Evolutionary conservation across 64 coral and sea anemone species (phyloP), one percentile per base, ranked within the genome.

Genomic region (Porites lutea): DNA sequence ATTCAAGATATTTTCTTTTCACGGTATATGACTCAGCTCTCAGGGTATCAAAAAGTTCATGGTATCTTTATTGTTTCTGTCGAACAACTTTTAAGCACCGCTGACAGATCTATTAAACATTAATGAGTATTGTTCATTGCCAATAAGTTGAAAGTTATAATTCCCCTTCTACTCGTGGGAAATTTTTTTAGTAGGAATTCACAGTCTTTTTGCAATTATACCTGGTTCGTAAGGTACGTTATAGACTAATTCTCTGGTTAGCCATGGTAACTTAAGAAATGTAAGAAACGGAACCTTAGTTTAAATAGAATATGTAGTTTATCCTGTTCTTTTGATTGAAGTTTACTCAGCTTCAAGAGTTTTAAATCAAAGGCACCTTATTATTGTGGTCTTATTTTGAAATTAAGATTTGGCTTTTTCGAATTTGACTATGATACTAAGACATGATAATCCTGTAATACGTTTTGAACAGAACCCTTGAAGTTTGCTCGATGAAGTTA

Each of bases 71-170:
- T 78, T 78, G 75, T 78, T 54, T 51, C 2, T 55, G 18, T 78
- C 51, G 22, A 78, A 78, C 52, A 57, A 49, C 75, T 68, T 57
- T 57, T 51, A 22, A 76, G 60, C 81, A 83, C 13, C 3, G 59
- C 48, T 67, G 80, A 50, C 45, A 21, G 46, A 68, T 6, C 63
- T 52, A 83, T 83, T 67, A 83, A 83, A 83, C 81, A 83, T 83
- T 83, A 67, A 83, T 46, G 68, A 48, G 81, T 83, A 50, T 67
- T 8, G 3, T 8, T 83, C 81, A 68, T 16, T 65, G 5, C 45
- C 15, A 46, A 50, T 21, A 51, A 4, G 19, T 44, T 13, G 51
- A 48, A 18, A 70, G 3, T 70, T 16, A 4, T 49, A 75, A 75
- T 75, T 50, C 72, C 19, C 5, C 45, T 50, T 3, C 43, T 44